Conservation (phyloP, 2,888 invertebrate genomes). For the Plemyria rubiginata region DNA sequence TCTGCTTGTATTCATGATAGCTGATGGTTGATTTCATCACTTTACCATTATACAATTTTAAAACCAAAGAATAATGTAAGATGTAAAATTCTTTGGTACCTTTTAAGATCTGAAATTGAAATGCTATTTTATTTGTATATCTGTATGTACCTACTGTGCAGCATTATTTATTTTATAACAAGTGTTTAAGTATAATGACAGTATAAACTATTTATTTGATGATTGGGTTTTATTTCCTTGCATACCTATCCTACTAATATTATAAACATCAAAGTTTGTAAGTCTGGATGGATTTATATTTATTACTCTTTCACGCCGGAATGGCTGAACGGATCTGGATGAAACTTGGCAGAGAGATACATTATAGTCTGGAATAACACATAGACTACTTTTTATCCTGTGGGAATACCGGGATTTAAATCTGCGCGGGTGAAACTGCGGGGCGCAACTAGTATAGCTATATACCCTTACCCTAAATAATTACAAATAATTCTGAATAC, state of each 20-base stretch:
- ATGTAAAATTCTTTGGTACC: conserved; percentile 39
- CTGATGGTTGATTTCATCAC: conserved; percentile 13
- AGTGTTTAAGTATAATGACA: conserved; percentile 51
- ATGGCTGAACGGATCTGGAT: too few species aligned
- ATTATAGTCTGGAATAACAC: too few species aligned
- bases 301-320: too few species aligned
- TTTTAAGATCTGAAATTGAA: conserved; percentile 56
- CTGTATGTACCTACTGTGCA: conserved; percentile 57
- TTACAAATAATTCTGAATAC: too few species aligned
- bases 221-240: conserved; percentile 39
- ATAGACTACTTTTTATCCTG: too few species aligned
- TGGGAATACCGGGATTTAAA: too few species aligned
- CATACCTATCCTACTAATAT: background rate
- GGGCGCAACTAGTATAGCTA: too few species aligned
- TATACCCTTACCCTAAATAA: too few species aligned
- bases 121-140: conserved; percentile 51
- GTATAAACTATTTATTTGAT: conserved; percentile 53
- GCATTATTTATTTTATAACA: conserved; percentile 61
- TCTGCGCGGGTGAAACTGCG: too few species aligned
- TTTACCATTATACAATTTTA: conserved; percentile 25
- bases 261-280: too few species aligned
- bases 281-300: too few species aligned
- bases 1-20: conserved; percentile 6
- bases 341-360: too few species aligned
- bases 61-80: conserved; percentile 42